Evolutionary conservation across 2,113 vertebrate species (phyloP).

Genomic region (Helogale parvula): DNA sequence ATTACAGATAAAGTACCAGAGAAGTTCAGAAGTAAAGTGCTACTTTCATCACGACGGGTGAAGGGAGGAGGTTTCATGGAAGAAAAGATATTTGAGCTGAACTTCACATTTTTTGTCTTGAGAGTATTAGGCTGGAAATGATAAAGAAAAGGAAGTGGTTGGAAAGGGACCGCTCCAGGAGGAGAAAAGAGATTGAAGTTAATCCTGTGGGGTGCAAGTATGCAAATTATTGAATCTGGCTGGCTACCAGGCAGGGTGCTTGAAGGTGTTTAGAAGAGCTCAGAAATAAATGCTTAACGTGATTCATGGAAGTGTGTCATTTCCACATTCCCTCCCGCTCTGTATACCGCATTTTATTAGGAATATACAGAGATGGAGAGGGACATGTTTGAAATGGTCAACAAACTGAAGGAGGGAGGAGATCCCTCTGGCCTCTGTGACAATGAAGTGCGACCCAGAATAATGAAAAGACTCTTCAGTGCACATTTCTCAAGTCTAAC

Average conservation of each 20-base stretch:
- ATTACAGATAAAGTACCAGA: not conserved
- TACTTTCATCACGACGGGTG: not conserved
- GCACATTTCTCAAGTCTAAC: not conserved
- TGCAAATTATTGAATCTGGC: not conserved
- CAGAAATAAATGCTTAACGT: not conserved
- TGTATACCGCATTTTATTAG: not conserved
- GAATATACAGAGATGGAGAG: not conserved
- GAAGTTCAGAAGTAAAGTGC: not conserved
- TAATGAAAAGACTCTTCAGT: not conserved
- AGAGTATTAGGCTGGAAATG: not conserved
- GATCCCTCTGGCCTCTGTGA: not conserved
- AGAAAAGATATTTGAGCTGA: not conserved
- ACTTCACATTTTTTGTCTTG: not conserved
- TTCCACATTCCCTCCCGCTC: not conserved
- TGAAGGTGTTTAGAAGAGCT: not conserved
- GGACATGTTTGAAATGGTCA: not conserved
- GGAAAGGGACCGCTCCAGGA: not conserved
- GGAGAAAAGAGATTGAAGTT: not conserved
- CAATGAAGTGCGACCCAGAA: not conserved
- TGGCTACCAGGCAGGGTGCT: not conserved
- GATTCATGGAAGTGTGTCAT: not conserved
- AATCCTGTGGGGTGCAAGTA: too few relatives aligned
- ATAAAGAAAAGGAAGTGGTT: not conserved
- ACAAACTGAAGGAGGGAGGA: not conserved
- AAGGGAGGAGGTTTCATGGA: not conserved